These are phyloP conservation scores for Ophion slaviceki DNA, from an alignment of 2,888 invertebrate genomes.

Conservation along the genomic window DNA sequence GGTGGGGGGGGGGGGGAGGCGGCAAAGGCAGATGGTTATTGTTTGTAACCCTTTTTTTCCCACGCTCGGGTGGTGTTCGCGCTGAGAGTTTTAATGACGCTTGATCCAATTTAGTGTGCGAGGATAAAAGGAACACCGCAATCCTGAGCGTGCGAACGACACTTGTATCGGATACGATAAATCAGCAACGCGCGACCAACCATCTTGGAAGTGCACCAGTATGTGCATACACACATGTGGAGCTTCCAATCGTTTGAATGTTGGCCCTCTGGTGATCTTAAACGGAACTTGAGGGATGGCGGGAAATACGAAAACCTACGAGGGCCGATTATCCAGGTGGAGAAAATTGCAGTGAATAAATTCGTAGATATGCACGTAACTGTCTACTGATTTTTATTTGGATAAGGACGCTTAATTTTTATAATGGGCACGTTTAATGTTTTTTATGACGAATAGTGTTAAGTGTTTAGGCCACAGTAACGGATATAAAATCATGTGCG, in stretches of 20 bases:
- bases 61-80: conserved; percentile 29
- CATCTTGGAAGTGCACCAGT: conserved; percentile 49
- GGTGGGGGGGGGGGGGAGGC: background rate
- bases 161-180: conserved; percentile 15
- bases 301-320: background rate
- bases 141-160: conserved; percentile 46
- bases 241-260: background rate
- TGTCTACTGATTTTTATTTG: no score
- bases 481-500: no score
- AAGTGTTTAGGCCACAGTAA: no score
- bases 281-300: background rate
- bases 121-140: conserved; percentile 17
- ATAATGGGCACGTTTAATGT: no score
- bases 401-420: no score
- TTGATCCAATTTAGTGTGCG: conserved; percentile 21
- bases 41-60: conserved; percentile 52
- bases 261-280: background rate
- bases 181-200: conserved; percentile 46
- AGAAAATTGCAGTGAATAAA: background rate
- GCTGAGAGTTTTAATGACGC: conserved; percentile 42
- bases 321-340: background rate
- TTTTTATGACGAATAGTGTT: no score
- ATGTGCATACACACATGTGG: background rate
- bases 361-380: no score
- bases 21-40: conserved; percentile 17